These are phyloP conservation scores for Drosophila colorata DNA, from an alignment of 2,888 invertebrate species.

Conservation along the genomic window DNA sequence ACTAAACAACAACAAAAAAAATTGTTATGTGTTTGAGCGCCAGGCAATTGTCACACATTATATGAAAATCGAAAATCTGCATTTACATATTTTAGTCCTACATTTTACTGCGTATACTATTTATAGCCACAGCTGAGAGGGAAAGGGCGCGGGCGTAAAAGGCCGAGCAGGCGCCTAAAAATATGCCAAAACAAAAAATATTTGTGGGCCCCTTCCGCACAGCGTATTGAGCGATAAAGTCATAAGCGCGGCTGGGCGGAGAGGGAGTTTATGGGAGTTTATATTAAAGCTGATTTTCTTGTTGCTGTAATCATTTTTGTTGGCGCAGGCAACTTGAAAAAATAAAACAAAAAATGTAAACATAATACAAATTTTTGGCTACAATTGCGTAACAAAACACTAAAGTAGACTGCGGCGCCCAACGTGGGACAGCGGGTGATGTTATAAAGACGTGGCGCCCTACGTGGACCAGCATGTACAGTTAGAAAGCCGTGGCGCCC, in stretches of 20 bases:
- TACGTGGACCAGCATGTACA: background rate
- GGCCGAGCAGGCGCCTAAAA: constrained; percentile 51
- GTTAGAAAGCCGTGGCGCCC: constrained; percentile 6
- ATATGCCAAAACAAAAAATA: constrained; percentile 40
- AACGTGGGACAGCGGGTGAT: background rate
- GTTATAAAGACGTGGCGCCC: constrained; percentile 1
- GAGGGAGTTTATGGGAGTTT: constrained; percentile 3
- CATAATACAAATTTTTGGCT: constrained; percentile 8
- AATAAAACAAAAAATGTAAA: constrained; percentile 22
- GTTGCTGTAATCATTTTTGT: constrained; percentile 6
- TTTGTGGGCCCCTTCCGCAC: constrained; percentile 6
- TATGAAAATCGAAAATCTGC: constrained; percentile 5
- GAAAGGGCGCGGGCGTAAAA: background rate
- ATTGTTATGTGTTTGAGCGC: constrained; percentile 11
- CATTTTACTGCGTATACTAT: constrained; percentile 33
- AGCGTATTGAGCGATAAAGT: constrained; percentile 38
- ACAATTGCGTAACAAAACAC: constrained; percentile 46
- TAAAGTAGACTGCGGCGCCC: constrained; percentile 7
- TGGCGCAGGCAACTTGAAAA: constrained; percentile 26
- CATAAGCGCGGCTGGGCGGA: constrained; percentile 12
- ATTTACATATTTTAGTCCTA: background rate
- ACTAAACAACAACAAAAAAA: background rate
- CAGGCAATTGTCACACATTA: constrained; percentile 50
- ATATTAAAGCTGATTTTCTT: constrained; percentile 13
- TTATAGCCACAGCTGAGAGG: constrained; percentile 45